phyloP scores from a whole-genome alignment of 2,888 invertebrate genomes.

The Ectobius pallidus region DNA sequence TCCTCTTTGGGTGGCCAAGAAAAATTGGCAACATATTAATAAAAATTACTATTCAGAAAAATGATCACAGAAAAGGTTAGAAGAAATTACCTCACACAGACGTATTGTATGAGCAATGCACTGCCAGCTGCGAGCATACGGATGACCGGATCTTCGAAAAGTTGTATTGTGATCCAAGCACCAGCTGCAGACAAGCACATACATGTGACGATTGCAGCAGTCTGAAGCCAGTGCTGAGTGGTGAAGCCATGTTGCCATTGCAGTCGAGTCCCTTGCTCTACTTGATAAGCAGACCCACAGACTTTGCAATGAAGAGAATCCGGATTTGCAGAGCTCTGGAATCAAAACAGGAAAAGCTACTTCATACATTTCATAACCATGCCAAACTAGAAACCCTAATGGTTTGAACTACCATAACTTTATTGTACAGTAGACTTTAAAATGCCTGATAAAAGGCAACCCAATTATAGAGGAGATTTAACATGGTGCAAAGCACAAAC shows the following conservation, averaged over 20 bases:
- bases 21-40: no score
- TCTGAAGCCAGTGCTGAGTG: constrained; percentile 82
- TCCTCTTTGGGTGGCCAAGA: no score
- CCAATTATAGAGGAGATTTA: no score
- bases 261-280: constrained; percentile 54
- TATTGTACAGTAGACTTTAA: neutral
- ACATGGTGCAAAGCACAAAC: no score
- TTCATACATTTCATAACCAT: no score
- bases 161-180: constrained; percentile 80
- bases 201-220: constrained; percentile 75
- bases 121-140: constrained; percentile 81
- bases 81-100: constrained; percentile 75
- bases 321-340: constrained; percentile 69
- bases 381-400: no score
- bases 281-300: constrained; percentile 80
- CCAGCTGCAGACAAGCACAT: constrained; percentile 79
- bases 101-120: constrained; percentile 81
- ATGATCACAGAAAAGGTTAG: no score
- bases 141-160: constrained; percentile 77
- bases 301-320: constrained; percentile 81
- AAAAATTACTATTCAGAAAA: no score
- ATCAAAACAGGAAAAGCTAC: constrained; percentile 42
- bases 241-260: constrained; percentile 87
- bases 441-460: neutral
- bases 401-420: no score